Evolutionary conservation across 2,888 invertebrate species (phyloP), one percentile per base, ranked within the genome.

Genomic region (Heliconius aoede): DNA sequence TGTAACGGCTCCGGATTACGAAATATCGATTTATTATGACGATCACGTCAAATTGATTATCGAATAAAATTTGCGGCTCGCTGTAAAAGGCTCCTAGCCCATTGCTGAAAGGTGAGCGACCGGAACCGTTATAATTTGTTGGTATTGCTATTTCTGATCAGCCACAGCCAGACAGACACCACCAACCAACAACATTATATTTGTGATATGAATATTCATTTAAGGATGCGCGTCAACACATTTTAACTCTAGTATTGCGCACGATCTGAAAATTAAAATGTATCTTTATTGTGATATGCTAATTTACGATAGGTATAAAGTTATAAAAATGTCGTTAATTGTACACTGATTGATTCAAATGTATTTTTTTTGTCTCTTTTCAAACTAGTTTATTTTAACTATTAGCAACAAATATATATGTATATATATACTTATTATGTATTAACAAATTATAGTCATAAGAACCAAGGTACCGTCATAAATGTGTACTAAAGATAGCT

Each of bases 31-130:
- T 88, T 84, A 82, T 51, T 81, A 92, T 91, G 89, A 84, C 86
- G 84, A 87, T 91, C 92, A 91, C 91, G 92, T 89, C 85, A 86
- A 84, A 78, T 79, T 82, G 81, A 81, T 82, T 82, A 83, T 82
- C 79, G 84, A 82, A 86, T 84, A 86, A 90, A 91, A 93, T 93
- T 90, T 85, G 90, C 87, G 86, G 84, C 85, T 82, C 85, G 82
- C 90, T 89, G 86, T 88, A 89, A 91, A 90, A 92, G 93, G 94
- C 91, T 65, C 91, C 92, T 91, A 90, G 91, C 88, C 89, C 88
- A 93, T 93, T 93, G 92, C 88, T 88, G 88, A 86, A 89, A 90
- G 94, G 94, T 94, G 88, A 90, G 83, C 87, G 92, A 93, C 93
- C 94, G 81, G 89, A 76, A 91, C 93, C 94, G 94, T 94, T 93